Evolutionary conservation across 2,888 invertebrate genomes (phyloP).

Genomic region (Phasia obesa): DNA sequence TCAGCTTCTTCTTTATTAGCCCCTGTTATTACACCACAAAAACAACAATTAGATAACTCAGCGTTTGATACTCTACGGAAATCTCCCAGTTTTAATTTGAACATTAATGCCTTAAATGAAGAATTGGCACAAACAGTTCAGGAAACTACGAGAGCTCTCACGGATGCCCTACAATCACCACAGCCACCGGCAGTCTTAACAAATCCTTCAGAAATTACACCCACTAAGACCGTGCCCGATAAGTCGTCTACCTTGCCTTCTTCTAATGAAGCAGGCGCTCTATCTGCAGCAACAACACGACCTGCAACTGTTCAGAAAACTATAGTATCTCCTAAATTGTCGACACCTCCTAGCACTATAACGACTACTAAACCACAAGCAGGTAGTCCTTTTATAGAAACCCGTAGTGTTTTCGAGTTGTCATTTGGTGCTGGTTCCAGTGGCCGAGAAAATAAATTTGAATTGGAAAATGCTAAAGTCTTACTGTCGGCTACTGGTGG

Average conservation of each 20-base stretch:
- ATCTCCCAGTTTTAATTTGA: conserved; percentile 82
- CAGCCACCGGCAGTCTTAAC: conserved; percentile 68
- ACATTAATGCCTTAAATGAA: conserved; percentile 80
- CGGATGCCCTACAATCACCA: conserved; percentile 76
- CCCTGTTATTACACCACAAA: conserved; percentile 60
- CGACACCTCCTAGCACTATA: conserved; percentile 57
- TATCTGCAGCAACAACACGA: conserved; percentile 40
- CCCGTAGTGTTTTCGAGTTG: conserved; percentile 80
- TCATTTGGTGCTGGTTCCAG: conserved; percentile 78
- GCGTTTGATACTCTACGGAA: conserved; percentile 83
- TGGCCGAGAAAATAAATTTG: conserved; percentile 80
- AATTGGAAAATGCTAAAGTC: conserved; percentile 81
- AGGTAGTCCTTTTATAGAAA: conserved; percentile 81
- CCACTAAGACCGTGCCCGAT: conserved; percentile 42
- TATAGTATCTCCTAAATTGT: conserved; percentile 54
- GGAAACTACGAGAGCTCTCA: conserved; percentile 79
- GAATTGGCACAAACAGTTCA: conserved; percentile 81
- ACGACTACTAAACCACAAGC: conserved; percentile 67
- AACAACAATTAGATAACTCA: conserved; percentile 66
- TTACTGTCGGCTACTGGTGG: conserved; percentile 78
- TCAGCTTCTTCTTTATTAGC: conserved; percentile 43
- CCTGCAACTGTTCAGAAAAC: conserved; percentile 31
- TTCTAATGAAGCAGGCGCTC: conserved; percentile 12
- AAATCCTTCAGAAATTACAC: conserved; percentile 51
- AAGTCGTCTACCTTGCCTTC: conserved; percentile 26